These are phyloP conservation scores for Pseudotriccus pelzelni DNA, from an alignment of 2,797 vertebrate species.

Conservation along the genomic window DNA sequence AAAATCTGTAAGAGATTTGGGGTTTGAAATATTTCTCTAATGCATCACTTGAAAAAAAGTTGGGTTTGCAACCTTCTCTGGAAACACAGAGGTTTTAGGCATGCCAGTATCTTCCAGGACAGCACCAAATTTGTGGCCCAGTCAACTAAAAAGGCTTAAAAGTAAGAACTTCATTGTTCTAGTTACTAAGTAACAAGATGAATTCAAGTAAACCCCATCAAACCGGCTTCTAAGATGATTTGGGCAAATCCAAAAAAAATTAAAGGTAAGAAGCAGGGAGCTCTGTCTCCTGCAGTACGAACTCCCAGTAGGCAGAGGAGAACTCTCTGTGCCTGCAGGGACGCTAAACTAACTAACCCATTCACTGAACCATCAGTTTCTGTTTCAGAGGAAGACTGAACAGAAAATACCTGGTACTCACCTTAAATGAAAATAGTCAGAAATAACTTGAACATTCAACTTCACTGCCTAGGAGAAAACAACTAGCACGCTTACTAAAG, in stretches of 20 bases:
- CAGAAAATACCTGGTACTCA: not conserved
- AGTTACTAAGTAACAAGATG: not conserved
- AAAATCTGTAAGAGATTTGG: not conserved
- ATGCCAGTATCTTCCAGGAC: not conserved
- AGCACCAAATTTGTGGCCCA: not conserved
- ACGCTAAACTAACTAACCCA: not conserved
- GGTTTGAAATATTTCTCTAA: not conserved
- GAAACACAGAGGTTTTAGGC: not conserved
- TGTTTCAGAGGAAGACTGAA: not conserved
- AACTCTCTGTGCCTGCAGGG: not conserved
- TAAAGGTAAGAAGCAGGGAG: not conserved
- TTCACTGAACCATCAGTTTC: not conserved
- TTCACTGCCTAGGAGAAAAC: not conserved
- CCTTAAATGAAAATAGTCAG: not conserved
- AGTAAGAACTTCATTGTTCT: not conserved
- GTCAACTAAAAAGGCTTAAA: not conserved
- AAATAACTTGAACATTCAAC: not conserved
- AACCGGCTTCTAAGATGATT: not conserved
- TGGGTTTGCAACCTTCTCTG: not conserved
- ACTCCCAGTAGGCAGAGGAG: not conserved
- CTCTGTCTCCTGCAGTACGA: accelerated
- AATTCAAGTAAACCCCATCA: not conserved
- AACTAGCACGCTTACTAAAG: not conserved
- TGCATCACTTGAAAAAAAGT: not conserved
- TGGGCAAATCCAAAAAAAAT: not conserved